Base-by-base conservation (phyloP, 1,140 invertebrate genomes). In the Drosophila parabipectinata region DNA sequence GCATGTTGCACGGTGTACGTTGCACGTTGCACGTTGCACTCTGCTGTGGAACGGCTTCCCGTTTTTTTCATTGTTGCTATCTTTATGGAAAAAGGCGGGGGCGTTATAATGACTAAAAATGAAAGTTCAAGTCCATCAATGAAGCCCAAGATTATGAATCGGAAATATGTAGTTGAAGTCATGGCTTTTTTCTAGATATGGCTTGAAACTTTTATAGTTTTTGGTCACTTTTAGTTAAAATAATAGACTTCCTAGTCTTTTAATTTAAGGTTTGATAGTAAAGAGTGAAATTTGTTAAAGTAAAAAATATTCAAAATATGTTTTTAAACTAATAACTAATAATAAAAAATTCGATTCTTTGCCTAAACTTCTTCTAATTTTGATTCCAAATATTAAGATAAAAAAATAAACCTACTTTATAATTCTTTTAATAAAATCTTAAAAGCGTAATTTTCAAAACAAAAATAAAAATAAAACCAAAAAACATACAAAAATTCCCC, bases 21-120 rank as follows among this genome's bases (percentile, higher is more conserved):
- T 53, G 53, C 28, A 34, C 45, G 51, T 57, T 53, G 53, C 28
- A 34, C 63, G 37, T 15, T 28, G 10, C 41, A 47, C 32, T 44
- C 18, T 21, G 18, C 2, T 10, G 10, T 4, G 34, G 34, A 37
- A 37, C 10, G 18, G 14, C 5, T 9, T 34, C 15, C 59, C 6
- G 34, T 75, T 75, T 75, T 75, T 67, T 74, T 18, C 18, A 66
- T 67, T 34, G 71, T 44, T 66, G 5, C 30, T 21, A 52, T 48
- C 47, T 75, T 75, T 59, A 75, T 75, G 69, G 69, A 32, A 39
- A 48, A n/a, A 63, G 21, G 21, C 69, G 69, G 39, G 44, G 69
- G 79, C 59, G 73, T 56, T 44, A 21, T 60, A 57, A 24, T 59
- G 51, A 24, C 26, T 60, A 79, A 63, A 72, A 76, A 79, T 53